phyloP scores from a whole-genome alignment of 2,797 vertebrate genomes.

The Etheostoma nigrum region DNA sequence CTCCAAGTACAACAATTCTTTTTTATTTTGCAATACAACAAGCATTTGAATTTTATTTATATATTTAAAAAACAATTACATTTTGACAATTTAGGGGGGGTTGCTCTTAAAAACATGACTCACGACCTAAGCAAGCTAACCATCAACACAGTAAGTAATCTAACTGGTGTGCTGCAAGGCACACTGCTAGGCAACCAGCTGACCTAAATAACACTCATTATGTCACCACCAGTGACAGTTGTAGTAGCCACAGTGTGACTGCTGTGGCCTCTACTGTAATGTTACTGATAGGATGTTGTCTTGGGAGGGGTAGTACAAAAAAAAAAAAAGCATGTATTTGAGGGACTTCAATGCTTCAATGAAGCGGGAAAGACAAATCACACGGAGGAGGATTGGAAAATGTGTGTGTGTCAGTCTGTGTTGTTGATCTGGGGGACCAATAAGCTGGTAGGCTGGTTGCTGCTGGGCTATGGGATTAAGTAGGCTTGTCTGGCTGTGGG shows the following conservation, averaged over 20 bases:
- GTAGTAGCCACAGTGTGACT: slow-evolving; percentile 74
- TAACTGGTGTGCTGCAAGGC: slow-evolving; percentile 74
- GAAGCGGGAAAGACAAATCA: slow-evolving; percentile 53
- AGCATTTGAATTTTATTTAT: background rate
- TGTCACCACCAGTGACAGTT: slow-evolving; percentile 75
- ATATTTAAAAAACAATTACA: background rate
- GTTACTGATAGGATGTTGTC: slow-evolving; percentile 56
- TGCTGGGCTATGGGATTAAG: slow-evolving; percentile 84
- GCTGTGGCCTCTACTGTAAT: slow-evolving; percentile 75
- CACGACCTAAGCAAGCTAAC: slow-evolving; percentile 61
- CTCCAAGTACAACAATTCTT: background rate
- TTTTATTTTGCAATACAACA: background rate
- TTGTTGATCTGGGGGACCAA: slow-evolving; percentile 79
- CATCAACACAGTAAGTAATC: slow-evolving; percentile 65
- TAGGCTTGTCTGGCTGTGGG: slow-evolving; percentile 83
- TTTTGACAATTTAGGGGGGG: background rate
- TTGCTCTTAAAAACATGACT: slow-evolving; percentile 9
- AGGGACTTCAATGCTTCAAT: slow-evolving; percentile 34
- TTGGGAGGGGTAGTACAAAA: background rate
- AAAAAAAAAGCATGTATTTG: slow-evolving; percentile 15
- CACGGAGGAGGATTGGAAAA: slow-evolving; percentile 37
- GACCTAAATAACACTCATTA: slow-evolving; percentile 83
- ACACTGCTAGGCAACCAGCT: slow-evolving; percentile 83
- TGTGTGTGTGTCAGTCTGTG: slow-evolving; percentile 58
- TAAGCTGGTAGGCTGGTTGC: slow-evolving; percentile 79